Evolutionary conservation across 1,140 invertebrate species (phyloP), one percentile per base, ranked within the genome.

Genomic region (Orius insidiosus): DNA sequence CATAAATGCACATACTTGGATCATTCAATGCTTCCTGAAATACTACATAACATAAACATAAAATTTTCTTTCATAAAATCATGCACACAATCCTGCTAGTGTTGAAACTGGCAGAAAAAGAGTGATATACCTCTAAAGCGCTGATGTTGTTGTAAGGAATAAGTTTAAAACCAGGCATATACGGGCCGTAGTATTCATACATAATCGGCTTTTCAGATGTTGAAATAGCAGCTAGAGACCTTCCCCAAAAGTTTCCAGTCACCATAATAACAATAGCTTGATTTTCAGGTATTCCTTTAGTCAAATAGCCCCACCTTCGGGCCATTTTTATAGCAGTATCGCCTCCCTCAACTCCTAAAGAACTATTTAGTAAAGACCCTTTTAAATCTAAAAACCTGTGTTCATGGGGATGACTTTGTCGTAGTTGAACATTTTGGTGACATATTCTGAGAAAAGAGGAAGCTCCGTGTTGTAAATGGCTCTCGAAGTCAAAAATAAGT

Each of bases 321-420:
- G 84, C 85, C 47, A 98, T 64, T 68, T 98, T 98, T 56, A 85
- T 87, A 0, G 93, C 88, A 0, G 90, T 94, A 64, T 98, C 95
- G 1, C 89, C 88, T 14, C 83, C 93, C 63, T 98, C 95, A 0
- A 98, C 94, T 15, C 94, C 75, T 76, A 48, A 11, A 54, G 35
- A 9, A 24, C 52, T 40, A 47, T 1, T 34, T 13, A 45, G 11
- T 18, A 40, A 41, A 41, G 5, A 10, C n/a, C 33, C 5, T 34
- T 4, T 5, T 3, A 3, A 18, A 9, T 36, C 13, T 30, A 13
- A 40, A 10, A 54, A 75, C 74, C 93, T 8, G 93, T 95, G 62
- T 98, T 98, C 93, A 98, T 98, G 1, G 93, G 90, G 24, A 98
- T 62, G 19, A 97, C 74, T 63, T 94, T 94, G 46, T 98, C 88